Evolutionary conservation across 2,113 vertebrate species (phyloP).

Genomic region (Chrysemys picta): DNA sequence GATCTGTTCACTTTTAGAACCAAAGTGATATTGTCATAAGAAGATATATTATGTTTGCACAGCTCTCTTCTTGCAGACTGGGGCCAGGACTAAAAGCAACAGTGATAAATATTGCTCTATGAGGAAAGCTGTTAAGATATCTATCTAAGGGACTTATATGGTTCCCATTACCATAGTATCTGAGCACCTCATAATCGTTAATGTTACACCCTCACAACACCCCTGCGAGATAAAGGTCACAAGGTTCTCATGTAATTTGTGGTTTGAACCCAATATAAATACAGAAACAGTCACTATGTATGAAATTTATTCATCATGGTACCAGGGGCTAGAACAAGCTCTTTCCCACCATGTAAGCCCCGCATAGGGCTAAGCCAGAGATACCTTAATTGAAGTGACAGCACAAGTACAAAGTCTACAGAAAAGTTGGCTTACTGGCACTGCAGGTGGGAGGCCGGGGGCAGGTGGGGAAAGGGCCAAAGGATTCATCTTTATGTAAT

Average conservation of each 20-base stretch:
- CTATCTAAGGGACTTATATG: background rate
- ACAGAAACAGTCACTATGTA: background rate
- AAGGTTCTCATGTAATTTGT: background rate
- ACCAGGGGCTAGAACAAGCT: background rate
- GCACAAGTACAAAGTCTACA: background rate
- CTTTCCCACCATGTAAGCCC: background rate
- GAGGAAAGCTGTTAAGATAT: background rate
- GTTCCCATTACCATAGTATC: background rate
- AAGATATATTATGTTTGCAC: background rate
- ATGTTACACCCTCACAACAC: background rate
- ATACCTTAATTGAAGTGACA: background rate
- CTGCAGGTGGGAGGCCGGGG: no score
- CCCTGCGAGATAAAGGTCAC: background rate
- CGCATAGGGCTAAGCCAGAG: background rate
- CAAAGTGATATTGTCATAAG: background rate
- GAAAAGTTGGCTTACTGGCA: background rate
- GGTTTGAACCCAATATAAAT: background rate
- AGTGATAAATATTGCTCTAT: background rate
- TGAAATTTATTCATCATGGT: background rate
- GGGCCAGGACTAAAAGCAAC: background rate
- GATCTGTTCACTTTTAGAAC: background rate
- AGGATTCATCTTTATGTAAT: background rate
- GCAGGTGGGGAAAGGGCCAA: background rate
- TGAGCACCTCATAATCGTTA: background rate
- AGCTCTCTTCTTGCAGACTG: background rate